These are phyloP conservation scores for Aulostomus chinensis DNA, from an alignment of 2,797 vertebrate species.

Conservation along the genomic window DNA sequence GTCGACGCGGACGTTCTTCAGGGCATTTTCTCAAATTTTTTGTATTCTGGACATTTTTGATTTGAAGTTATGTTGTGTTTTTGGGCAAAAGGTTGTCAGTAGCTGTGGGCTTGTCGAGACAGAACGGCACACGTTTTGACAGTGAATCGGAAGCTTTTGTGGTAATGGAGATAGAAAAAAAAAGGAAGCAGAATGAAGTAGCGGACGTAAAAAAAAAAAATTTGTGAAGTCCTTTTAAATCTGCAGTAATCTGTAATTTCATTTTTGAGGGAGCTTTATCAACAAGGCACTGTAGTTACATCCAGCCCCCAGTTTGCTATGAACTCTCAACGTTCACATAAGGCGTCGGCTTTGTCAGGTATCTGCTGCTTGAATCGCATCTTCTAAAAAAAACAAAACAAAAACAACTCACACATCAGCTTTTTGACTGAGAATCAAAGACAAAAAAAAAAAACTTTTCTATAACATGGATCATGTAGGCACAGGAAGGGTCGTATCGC, in stretches of 20 bases:
- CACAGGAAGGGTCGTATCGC: too few species aligned
- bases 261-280: not conserved
- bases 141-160: not conserved
- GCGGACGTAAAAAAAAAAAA: not conserved
- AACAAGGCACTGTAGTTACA: not conserved
- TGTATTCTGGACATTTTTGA: not conserved
- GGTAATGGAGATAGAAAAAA: too few species aligned
- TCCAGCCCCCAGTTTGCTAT: not conserved
- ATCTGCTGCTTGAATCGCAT: not conserved
- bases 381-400: too few species aligned
- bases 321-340: not conserved
- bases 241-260: too few species aligned
- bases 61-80: constrained; percentile 2
- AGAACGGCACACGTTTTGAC: not conserved
- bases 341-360: not conserved
- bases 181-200: not conserved
- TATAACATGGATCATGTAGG: too few species aligned
- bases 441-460: too few species aligned
- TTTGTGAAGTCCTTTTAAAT: not conserved
- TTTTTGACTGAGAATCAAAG: too few species aligned
- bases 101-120: constrained; percentile 12
- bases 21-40: too few species aligned
- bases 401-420: too few species aligned
- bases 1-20: constrained; percentile 12
- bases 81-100: not conserved